These are phyloP conservation scores for Sebastes nivosus DNA, from an alignment of 2,797 vertebrate genomes.

Conservation along the genomic window DNA sequence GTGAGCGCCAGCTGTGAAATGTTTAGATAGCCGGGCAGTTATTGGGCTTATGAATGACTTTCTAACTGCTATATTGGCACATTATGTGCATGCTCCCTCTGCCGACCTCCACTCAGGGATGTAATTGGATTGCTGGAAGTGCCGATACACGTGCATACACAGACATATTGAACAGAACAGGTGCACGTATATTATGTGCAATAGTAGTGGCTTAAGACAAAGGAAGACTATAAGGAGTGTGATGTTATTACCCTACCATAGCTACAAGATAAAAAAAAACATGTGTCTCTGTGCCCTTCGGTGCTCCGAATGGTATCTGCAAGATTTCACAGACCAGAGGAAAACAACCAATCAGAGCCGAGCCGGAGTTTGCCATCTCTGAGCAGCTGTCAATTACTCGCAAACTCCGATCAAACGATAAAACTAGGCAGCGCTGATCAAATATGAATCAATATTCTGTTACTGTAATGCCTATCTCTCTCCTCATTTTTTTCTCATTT, in stretches of 20 bases:
- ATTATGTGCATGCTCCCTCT: conserved; percentile 21
- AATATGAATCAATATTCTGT: no score
- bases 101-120: conserved; percentile 45
- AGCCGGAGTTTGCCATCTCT: no score
- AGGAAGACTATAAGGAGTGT: background rate
- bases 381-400: no score
- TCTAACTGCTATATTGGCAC: conserved; percentile 9
- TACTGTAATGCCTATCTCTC: no score
- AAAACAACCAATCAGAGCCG: no score
- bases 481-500: no score
- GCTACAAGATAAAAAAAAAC: background rate
- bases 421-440: no score
- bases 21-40: conserved; percentile 3
- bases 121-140: conserved; percentile 56
- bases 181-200: conserved; percentile 21
- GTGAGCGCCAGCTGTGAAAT: conserved; percentile 20
- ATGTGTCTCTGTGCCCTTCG: no score
- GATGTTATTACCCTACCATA: background rate
- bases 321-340: no score
- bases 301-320: no score
- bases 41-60: conserved; percentile 7
- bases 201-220: background rate
- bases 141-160: background rate
- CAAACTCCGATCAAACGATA: no score
- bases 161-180: conserved; percentile 13